Conservation (phyloP, 2,888 invertebrate genomes). For the Harmothoe impar region DNA sequence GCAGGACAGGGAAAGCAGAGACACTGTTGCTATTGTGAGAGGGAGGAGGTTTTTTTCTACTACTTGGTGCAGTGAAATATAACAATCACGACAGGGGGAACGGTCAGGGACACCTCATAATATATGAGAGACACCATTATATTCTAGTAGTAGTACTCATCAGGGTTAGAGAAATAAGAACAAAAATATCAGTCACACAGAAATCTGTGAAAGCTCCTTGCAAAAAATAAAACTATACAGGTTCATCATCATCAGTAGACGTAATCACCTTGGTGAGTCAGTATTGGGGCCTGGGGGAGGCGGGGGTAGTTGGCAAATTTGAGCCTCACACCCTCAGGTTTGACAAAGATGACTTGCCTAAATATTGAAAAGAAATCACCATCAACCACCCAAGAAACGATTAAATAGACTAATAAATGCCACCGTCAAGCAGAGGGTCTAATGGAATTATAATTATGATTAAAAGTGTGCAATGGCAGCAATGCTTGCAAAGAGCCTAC, state of each 20-base stretch:
- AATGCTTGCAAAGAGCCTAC: conserved; percentile 64
- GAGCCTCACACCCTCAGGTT: conserved; percentile 50
- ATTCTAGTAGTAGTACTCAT: neutral
- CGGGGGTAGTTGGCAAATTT: conserved; percentile 50
- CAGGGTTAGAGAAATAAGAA: conserved; percentile 49
- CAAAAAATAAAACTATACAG: conserved; percentile 31
- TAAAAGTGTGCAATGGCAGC: conserved; percentile 53
- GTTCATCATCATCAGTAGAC: neutral
- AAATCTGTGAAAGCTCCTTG: conserved; percentile 65
- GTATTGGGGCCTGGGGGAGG: conserved; percentile 49
- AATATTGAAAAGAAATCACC: conserved; percentile 56
- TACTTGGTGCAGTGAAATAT: conserved; percentile 25
- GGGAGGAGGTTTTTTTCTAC: neutral
- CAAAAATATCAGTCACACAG: conserved; percentile 36
- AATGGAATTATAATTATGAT: neutral
- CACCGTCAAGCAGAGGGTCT: conserved; percentile 50
- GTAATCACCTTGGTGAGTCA: conserved; percentile 46
- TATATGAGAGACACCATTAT: neutral
- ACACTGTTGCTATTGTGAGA: neutral
- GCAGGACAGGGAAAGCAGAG: conserved; percentile 30
- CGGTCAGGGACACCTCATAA: conserved; percentile 25
- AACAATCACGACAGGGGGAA: neutral
- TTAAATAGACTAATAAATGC: conserved; percentile 6
- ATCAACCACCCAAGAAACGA: conserved; percentile 42
- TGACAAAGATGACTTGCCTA: conserved; percentile 53